Base-by-base conservation (phyloP, 2,113 vertebrate genomes). In the Seriola aureovittata region DNA sequence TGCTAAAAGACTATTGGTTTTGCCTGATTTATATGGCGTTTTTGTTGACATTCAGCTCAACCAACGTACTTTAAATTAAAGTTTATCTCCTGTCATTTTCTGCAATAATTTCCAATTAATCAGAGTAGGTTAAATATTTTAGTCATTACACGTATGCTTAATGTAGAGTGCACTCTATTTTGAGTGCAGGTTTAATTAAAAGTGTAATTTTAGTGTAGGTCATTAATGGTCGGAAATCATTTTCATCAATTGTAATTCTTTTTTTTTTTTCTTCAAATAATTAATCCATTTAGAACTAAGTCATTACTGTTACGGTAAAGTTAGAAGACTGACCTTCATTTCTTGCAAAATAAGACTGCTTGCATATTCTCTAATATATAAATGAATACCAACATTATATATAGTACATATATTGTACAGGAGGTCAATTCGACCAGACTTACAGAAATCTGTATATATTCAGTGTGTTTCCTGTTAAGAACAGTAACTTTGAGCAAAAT, bases 121-220 rank as follows among this genome's bases (percentile, higher is more conserved):
- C 50, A 52, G 19, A 70, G 10, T 57, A 46, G 38, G 38, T 48
- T 40, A 66, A 71, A 68, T 57, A 8, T 62, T 62, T 68, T 52
- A 71, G 17, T 58, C n/a, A 58, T 75, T 60, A 64, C 36, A 69
- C 16, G 40, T 25, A 58, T 17, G 10, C 52, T 78, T 7, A 87
- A 86, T 83, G 60, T 69, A 69, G 83, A 71, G 32, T 81, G 80
- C 40, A 78, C 75, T 87, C 86, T 90, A 92, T 91, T 91, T 88
- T 87, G 66, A 91, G 89, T 76, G 76, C 73, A 86, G 82, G 34
- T 85, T 90, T 92, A 90, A 91, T 93, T 92, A 91, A 91, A 92
- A 69, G 62, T 83, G 16, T 91, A 90, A 93, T 89, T 91, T 87
- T 89, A 89, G 92, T 82, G 36, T 52, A 84, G 71, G 81, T 81